Evolutionary conservation across 1,140 invertebrate genomes (phyloP).

Genomic region (Coptotermes formosanus): DNA sequence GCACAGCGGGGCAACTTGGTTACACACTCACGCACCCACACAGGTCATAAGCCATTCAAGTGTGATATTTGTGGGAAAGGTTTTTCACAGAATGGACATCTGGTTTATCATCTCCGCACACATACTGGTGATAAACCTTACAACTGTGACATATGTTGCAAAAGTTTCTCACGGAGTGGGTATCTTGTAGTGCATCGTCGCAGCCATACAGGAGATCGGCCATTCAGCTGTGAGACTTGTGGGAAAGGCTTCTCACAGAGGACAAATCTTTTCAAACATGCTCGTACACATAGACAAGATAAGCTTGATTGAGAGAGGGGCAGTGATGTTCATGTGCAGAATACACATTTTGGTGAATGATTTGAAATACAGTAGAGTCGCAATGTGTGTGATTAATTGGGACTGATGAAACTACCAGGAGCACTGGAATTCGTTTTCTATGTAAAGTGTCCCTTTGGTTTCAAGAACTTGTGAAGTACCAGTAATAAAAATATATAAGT

Average conservation of each 20-base stretch:
- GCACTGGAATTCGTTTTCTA: too few species aligned
- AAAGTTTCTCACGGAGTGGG: slow-evolving; percentile 47
- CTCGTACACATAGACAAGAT: slow-evolving; percentile 12
- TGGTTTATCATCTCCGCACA: slow-evolving; percentile 52
- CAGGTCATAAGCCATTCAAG: slow-evolving; percentile 56
- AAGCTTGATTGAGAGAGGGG: not conserved
- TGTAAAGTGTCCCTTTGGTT: too few species aligned
- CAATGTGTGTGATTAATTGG: too few species aligned
- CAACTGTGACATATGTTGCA: slow-evolving; percentile 43
- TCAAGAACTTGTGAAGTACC: too few species aligned
- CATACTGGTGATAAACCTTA: slow-evolving; percentile 55
- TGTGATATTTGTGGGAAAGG: slow-evolving; percentile 50
- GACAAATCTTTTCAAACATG: slow-evolving; percentile 26
- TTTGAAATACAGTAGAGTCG: too few species aligned
- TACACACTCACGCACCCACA: slow-evolving; percentile 67
- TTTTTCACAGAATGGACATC: slow-evolving; percentile 51
- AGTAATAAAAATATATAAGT: too few species aligned
- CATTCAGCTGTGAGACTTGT: slow-evolving; percentile 42
- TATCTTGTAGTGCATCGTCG: slow-evolving; percentile 44
- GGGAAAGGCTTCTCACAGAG: slow-evolving; percentile 34
- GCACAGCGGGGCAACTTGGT: slow-evolving; percentile 73
- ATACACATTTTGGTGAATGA: too few species aligned
- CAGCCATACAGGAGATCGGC: slow-evolving; percentile 43
- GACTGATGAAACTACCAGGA: too few species aligned
- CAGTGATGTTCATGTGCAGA: too few species aligned